phyloP scores from a whole-genome alignment of 2,113 vertebrate species.

The Azemiops feae region DNA sequence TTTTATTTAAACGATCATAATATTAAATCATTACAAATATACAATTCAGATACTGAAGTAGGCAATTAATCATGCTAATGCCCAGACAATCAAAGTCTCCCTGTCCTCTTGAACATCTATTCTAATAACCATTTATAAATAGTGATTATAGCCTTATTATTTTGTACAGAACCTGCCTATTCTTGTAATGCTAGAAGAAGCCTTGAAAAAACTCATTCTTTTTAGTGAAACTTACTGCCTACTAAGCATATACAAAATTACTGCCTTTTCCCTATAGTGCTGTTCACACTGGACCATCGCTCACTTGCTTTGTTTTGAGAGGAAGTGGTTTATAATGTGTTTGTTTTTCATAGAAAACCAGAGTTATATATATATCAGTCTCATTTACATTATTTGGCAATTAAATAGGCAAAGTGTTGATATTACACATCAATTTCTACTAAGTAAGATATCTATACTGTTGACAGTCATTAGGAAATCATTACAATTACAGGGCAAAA shows the following conservation, averaged over 20 bases:
- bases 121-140: neutral
- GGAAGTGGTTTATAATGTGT: neutral
- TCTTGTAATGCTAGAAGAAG: neutral
- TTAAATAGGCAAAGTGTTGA: neutral
- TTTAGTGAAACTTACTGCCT: neutral
- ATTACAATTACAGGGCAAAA: slow-evolving; percentile 21
- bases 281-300: neutral
- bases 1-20: neutral
- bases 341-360: neutral
- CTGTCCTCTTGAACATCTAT: neutral
- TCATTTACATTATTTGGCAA: neutral
- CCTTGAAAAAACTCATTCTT: neutral
- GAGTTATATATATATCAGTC: neutral
- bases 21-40: neutral
- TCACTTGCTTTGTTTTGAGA: neutral
- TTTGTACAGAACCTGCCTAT: neutral
- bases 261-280: neutral
- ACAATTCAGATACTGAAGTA: neutral
- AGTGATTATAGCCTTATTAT: neutral
- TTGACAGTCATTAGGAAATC: slow-evolving; percentile 12
- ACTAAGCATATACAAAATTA: neutral
- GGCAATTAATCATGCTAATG: neutral
- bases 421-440: neutral
- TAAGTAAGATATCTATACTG: neutral
- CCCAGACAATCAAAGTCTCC: neutral